These are phyloP conservation scores for Rhopalosiphum padi DNA, from an alignment of 1,140 invertebrate species.

Conservation along the genomic window DNA sequence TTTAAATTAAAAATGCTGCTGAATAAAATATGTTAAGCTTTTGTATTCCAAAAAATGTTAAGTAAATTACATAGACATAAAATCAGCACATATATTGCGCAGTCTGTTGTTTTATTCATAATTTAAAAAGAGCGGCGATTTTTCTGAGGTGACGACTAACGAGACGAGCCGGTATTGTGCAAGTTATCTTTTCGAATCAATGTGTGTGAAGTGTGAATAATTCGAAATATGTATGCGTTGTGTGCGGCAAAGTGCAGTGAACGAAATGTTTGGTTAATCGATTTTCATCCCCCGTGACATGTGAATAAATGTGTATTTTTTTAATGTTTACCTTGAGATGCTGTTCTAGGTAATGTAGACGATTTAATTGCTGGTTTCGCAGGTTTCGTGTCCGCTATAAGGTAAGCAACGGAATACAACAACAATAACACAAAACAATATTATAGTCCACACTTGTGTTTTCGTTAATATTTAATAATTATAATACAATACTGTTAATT, in stretches of 20 bases:
- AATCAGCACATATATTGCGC: neutral
- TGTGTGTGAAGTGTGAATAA: slow-evolving; percentile 7
- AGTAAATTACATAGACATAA: neutral
- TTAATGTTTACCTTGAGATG: slow-evolving; percentile 82
- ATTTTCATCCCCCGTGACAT: neutral
- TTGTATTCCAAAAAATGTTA: neutral
- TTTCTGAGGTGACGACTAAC: neutral
- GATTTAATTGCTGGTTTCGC: slow-evolving; percentile 94
- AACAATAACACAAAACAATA: slow-evolving; percentile 28
- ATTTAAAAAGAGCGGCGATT: neutral
- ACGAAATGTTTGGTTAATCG: neutral
- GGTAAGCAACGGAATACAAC: slow-evolving; percentile 55
- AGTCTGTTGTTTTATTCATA: neutral
- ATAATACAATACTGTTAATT: neutral
- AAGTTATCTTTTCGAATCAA: neutral
- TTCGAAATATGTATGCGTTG: neutral
- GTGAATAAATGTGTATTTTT: slow-evolving; percentile 11
- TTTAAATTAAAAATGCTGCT: neutral
- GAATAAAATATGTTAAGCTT: neutral
- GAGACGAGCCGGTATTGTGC: neutral
- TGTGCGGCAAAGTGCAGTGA: neutral
- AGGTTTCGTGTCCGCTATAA: slow-evolving; percentile 85
- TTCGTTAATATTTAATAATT: slow-evolving; percentile 25
- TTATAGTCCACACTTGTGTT: neutral
- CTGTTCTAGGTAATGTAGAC: slow-evolving; percentile 88